These are phyloP conservation scores for Carettochelys insculpta DNA, from an alignment of 2,113 vertebrate species.

Conservation along the genomic window DNA sequence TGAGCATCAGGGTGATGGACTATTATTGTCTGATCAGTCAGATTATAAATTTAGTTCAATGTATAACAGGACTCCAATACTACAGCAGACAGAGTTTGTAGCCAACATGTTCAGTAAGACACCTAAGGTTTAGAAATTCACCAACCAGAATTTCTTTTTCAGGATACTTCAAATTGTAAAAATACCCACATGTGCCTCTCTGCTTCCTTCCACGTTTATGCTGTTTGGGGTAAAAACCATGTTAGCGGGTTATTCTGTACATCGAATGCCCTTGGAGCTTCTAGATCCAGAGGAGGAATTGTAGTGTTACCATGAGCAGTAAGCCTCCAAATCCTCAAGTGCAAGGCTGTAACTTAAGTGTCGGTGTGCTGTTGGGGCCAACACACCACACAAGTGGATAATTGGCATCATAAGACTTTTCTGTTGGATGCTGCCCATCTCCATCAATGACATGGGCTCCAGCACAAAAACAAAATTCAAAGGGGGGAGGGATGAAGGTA, in stretches of 20 bases:
- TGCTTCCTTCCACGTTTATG: background rate
- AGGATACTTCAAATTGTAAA: background rate
- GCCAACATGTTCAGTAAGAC: background rate
- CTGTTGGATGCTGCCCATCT: constrained; percentile 70
- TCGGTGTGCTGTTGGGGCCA: constrained; percentile 4
- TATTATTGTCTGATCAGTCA: background rate
- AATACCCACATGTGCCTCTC: background rate
- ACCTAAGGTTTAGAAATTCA: background rate
- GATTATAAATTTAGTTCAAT: constrained; percentile 10
- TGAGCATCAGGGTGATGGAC: background rate
- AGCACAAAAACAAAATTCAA: constrained; percentile 50
- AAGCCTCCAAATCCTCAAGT: background rate
- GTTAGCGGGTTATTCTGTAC: background rate
- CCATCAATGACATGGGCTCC: constrained; percentile 65
- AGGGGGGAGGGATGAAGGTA: background rate
- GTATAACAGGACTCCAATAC: background rate
- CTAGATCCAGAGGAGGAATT: background rate
- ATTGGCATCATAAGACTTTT: constrained; percentile 61
- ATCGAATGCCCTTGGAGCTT: fast-evolving
- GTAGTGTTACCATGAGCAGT: background rate
- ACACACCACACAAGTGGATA: background rate
- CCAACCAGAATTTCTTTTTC: background rate
- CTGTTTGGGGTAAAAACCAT: background rate
- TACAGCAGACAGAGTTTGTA: background rate
- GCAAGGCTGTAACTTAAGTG: background rate